Evolutionary conservation across 2,113 vertebrate species (phyloP).

Genomic region (Cyanoderma ruficeps): DNA sequence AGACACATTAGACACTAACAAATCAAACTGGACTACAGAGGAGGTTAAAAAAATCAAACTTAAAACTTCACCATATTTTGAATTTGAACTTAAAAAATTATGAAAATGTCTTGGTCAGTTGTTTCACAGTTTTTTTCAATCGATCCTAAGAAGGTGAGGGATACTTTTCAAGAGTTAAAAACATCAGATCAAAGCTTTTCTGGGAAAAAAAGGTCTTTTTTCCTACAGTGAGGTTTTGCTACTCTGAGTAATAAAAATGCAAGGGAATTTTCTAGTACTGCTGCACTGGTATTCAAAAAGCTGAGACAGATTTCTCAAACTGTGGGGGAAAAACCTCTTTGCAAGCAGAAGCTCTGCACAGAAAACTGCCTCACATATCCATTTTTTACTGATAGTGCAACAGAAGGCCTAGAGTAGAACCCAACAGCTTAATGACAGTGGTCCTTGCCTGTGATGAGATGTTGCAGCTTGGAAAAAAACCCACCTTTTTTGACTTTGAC

Average conservation of each 20-base stretch:
- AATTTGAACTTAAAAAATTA: not conserved
- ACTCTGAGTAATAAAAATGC: conserved; percentile 20
- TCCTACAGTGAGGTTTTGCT: not conserved
- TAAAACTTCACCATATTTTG: not conserved
- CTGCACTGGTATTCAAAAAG: conserved; percentile 18
- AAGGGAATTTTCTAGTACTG: conserved; percentile 24
- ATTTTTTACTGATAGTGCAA: not conserved
- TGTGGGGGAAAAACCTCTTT: not conserved
- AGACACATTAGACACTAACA: not conserved
- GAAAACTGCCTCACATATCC: not conserved
- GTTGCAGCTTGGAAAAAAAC: not conserved
- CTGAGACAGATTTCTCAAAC: conserved; percentile 43
- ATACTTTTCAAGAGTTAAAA: not conserved
- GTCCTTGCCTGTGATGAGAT: not conserved
- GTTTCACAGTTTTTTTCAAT: not conserved
- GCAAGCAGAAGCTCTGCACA: conserved; percentile 21
- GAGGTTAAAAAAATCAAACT: not conserved
- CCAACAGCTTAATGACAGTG: not conserved
- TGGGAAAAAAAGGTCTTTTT: not conserved
- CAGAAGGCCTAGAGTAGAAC: not conserved
- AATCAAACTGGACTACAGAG: not conserved
- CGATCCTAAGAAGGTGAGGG: not conserved
- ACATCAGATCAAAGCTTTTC: not conserved
- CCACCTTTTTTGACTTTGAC: not conserved
- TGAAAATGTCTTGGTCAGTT: not conserved